phyloP scores from a whole-genome alignment of 2,888 invertebrate species.

The Machimus rusticus region DNA sequence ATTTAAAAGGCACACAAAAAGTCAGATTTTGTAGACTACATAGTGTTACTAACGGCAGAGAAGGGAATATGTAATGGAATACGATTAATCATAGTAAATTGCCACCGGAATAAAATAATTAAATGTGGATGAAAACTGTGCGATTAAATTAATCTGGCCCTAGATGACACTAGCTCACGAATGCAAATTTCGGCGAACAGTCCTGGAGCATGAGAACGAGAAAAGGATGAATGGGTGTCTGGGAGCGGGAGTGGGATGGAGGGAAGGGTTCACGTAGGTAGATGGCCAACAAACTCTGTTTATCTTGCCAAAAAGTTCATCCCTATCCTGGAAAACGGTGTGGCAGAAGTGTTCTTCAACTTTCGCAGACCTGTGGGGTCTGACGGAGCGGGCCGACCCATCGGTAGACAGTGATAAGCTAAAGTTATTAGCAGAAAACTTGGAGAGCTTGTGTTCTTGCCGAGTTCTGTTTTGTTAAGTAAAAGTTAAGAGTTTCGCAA shows the following conservation, averaged over 20 bases:
- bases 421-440: conserved; percentile 45
- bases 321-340: conserved; percentile 18
- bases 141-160: conserved; percentile 39
- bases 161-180: conserved; percentile 4
- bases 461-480: conserved; percentile 45
- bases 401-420: conserved; percentile 46
- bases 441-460: conserved; percentile 44
- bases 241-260: not conserved
- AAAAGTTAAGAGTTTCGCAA: conserved; percentile 46
- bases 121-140: conserved; percentile 29
- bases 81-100: conserved; percentile 39
- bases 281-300: conserved; percentile 36
- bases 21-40: no score
- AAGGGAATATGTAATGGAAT: not conserved
- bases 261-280: not conserved
- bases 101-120: conserved; percentile 41
- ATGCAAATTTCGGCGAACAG: conserved; percentile 38
- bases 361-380: conserved; percentile 29
- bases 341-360: conserved; percentile 42
- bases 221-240: not conserved
- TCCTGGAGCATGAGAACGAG: not conserved
- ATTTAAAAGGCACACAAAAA: no score
- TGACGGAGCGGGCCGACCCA: not conserved
- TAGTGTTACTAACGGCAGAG: not conserved
- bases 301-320: conserved; percentile 38